A percentile compares a stretch with the other conserved stretches of the same genome.
These are phyloP conservation scores for Lepidurus arcticus DNA, from an alignment of 1,140 invertebrate species.

Conservation along the genomic window DNA sequence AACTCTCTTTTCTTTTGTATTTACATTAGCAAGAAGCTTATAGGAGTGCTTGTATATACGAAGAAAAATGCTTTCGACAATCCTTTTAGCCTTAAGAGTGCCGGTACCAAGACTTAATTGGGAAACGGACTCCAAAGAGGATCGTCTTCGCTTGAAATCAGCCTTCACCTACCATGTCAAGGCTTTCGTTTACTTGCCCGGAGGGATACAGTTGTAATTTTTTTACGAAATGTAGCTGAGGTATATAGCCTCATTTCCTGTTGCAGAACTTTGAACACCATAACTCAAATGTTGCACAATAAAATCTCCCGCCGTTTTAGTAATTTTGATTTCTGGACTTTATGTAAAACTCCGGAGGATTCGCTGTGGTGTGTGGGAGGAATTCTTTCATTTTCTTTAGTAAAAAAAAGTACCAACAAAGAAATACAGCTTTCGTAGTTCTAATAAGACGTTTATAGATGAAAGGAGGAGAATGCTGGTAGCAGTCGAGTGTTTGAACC, in stretches of 20 bases:
- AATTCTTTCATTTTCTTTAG: too few relatives aligned
- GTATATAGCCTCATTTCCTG: neutral
- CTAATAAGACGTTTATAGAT: too few relatives aligned
- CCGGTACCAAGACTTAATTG: neutral
- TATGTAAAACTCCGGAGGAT: too few relatives aligned
- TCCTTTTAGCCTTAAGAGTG: neutral
- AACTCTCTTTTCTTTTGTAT: neutral
- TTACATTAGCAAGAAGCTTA: neutral
- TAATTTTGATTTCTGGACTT: too few relatives aligned
- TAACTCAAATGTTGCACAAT: too few relatives aligned
- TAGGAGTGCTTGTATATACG: neutral
- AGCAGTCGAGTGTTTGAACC: too few relatives aligned
- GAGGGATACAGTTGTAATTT: neutral
- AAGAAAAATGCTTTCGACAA: neutral
- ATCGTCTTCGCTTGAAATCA: neutral
- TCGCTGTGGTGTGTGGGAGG: too few relatives aligned
- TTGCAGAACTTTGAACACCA: too few relatives aligned
- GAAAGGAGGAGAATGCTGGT: too few relatives aligned
- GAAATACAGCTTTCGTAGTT: too few relatives aligned
- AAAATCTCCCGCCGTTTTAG: too few relatives aligned
- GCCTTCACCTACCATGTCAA: conserved; percentile 18
- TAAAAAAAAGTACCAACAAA: too few relatives aligned
- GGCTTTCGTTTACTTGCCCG: neutral
- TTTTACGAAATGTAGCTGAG: neutral
- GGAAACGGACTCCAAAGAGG: neutral